A percentile compares a stretch with the other conserved stretches of the same genome.
These are phyloP conservation scores for Apoda limacodes DNA, from an alignment of 2,888 invertebrate genomes.

Conservation along the genomic window DNA sequence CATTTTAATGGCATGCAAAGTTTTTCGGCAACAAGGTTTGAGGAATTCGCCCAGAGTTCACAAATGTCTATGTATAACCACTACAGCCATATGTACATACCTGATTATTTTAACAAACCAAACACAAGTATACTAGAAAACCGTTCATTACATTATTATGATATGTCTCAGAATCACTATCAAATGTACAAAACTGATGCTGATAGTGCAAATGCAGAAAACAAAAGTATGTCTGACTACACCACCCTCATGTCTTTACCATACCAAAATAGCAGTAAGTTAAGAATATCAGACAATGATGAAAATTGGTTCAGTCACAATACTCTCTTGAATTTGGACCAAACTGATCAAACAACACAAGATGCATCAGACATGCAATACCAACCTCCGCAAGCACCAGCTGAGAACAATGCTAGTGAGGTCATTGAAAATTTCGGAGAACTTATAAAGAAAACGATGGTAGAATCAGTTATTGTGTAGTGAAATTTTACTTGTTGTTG, in stretches of 20 bases:
- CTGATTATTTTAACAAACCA: constrained; percentile 54
- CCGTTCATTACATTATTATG: constrained; percentile 43
- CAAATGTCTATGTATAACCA: constrained; percentile 64
- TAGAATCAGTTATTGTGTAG: constrained; percentile 89
- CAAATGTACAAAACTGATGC: constrained; percentile 49
- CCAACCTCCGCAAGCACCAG: constrained; percentile 24
- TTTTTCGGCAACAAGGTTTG: constrained; percentile 61
- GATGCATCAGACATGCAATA: constrained; percentile 36
- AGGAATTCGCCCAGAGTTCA: constrained; percentile 66
- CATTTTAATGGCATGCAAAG: constrained; percentile 55
- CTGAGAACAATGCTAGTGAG: constrained; percentile 34
- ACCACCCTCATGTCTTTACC: constrained; percentile 75
- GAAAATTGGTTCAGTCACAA: constrained; percentile 64
- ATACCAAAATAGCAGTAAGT: constrained; percentile 73
- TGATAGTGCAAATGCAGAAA: constrained; percentile 56
- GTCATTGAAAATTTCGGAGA: constrained; percentile 85
- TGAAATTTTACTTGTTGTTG: constrained; percentile 56
- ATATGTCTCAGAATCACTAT: constrained; percentile 45
- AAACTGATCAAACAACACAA: constrained; percentile 45
- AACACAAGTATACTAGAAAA: constrained; percentile 38
- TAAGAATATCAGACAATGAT: constrained; percentile 71
- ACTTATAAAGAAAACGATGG: constrained; percentile 93
- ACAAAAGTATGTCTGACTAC: constrained; percentile 67
- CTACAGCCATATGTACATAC: constrained; percentile 58
- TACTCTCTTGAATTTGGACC: constrained; percentile 47